A percentile compares a stretch with the other conserved stretches of the same genome.
Evolutionary conservation across 1,140 invertebrate genomes (phyloP).

Genomic region (Adoxophyes honmai): DNA sequence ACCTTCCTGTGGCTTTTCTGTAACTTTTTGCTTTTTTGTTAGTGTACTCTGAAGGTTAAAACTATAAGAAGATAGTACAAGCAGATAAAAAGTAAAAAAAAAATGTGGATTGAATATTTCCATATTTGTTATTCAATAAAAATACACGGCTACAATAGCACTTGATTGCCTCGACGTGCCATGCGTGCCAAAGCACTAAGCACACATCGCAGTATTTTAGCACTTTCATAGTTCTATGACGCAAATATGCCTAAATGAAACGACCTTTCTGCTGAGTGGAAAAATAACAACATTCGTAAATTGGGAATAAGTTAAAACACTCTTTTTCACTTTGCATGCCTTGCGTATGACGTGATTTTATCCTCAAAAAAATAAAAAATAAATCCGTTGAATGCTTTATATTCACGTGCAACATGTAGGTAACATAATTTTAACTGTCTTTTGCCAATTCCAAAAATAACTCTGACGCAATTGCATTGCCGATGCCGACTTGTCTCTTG

Average conservation of each 20-base stretch:
- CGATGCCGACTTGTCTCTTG: too few species aligned
- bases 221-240: neutral
- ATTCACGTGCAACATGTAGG: neutral
- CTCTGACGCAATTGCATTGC: neutral
- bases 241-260: neutral
- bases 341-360: constrained; percentile 1
- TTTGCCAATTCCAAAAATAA: constrained; percentile 5
- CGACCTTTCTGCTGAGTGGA: too few species aligned
- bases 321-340: constrained; percentile 8
- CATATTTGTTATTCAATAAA: too few species aligned
- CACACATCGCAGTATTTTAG: neutral
- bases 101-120: too few species aligned
- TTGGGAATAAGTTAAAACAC: constrained; percentile 8
- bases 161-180: neutral
- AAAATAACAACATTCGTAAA: neutral
- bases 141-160: too few species aligned
- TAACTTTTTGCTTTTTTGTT: too few species aligned
- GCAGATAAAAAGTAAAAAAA: too few species aligned
- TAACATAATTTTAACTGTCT: neutral
- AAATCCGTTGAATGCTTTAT: neutral
- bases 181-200: neutral
- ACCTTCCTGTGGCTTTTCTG: too few species aligned
- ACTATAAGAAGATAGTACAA: too few species aligned
- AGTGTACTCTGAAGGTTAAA: too few species aligned
- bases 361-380: constrained; percentile 6